Percentiles rank a stretch among this genome's conserved stretches.
These are phyloP conservation scores for Hetaerina titia DNA, from an alignment of 2,888 invertebrate species.

Conservation along the genomic window DNA sequence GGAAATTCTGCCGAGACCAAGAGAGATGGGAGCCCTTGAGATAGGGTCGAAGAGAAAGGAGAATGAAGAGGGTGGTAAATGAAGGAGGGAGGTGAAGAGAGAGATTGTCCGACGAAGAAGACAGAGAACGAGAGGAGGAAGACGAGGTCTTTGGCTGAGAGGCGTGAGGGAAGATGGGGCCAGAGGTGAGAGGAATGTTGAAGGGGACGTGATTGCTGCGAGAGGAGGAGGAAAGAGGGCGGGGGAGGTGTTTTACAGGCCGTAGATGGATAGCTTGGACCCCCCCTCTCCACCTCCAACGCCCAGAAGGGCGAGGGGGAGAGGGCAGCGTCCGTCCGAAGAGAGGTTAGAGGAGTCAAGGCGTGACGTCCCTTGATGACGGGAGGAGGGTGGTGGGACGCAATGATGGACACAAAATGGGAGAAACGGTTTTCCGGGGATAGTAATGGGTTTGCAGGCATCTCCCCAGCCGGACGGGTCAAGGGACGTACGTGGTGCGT, in stretches of 20 bases:
- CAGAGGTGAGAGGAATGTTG: not conserved
- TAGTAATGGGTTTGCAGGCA: not conserved
- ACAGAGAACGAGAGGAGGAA: not conserved
- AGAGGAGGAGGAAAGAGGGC: not conserved
- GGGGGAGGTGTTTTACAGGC: not conserved
- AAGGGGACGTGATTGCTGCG: not conserved
- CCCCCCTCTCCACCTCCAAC: not conserved
- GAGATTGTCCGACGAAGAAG: not conserved
- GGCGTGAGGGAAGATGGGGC: not conserved
- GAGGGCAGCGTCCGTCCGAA: not conserved
- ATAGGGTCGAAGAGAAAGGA: too few species aligned
- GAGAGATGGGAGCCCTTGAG: too few species aligned
- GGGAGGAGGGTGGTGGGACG: not conserved
- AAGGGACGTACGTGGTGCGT: too few species aligned
- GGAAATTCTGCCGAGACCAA: too few species aligned
- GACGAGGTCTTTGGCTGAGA: not conserved
- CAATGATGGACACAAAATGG: not conserved
- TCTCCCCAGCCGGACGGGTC: not conserved
- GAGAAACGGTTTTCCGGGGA: not conserved
- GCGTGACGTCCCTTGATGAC: not conserved
- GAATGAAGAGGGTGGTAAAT: not conserved
- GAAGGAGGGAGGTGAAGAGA: not conserved
- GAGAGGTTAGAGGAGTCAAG: not conserved
- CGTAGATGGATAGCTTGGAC: not conserved
- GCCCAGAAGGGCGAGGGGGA: not conserved